These are phyloP conservation scores for Nasua narica DNA, from an alignment of 2,797 vertebrate species.

Conservation along the genomic window DNA sequence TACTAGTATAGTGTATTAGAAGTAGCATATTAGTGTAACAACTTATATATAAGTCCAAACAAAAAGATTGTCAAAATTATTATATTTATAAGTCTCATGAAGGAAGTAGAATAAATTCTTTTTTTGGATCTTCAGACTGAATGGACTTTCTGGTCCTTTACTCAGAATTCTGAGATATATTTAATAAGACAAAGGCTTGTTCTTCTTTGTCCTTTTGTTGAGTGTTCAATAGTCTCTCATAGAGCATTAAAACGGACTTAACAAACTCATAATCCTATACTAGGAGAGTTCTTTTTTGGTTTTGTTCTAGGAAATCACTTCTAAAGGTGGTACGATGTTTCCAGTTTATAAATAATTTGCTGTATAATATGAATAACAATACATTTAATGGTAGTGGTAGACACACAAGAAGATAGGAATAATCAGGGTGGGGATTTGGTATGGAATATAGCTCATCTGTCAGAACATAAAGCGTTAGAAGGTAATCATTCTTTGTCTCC, in stretches of 20 bases:
- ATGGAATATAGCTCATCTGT: neutral
- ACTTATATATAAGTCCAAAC: neutral
- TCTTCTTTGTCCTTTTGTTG: neutral
- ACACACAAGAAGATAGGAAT: neutral
- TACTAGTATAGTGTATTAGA: neutral
- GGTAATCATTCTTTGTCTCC: neutral
- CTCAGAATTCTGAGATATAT: neutral
- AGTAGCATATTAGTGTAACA: neutral
- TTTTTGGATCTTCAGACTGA: neutral
- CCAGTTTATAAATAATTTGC: neutral
- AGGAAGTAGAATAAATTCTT: neutral
- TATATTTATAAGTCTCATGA: neutral
- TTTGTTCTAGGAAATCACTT: conserved; percentile 1
- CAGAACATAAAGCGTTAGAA: neutral
- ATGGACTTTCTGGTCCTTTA: neutral
- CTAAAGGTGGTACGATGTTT: neutral
- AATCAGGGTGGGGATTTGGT: neutral
- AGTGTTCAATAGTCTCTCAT: neutral
- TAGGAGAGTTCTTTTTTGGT: neutral
- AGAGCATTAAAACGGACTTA: conserved; percentile 1
- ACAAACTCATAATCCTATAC: neutral
- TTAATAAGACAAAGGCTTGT: neutral
- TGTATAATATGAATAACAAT: neutral
- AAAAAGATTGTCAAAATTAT: neutral
- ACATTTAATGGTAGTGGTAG: neutral